Conservation (phyloP, 1,140 invertebrate species). For the Drosophila lacertosa region DNA sequence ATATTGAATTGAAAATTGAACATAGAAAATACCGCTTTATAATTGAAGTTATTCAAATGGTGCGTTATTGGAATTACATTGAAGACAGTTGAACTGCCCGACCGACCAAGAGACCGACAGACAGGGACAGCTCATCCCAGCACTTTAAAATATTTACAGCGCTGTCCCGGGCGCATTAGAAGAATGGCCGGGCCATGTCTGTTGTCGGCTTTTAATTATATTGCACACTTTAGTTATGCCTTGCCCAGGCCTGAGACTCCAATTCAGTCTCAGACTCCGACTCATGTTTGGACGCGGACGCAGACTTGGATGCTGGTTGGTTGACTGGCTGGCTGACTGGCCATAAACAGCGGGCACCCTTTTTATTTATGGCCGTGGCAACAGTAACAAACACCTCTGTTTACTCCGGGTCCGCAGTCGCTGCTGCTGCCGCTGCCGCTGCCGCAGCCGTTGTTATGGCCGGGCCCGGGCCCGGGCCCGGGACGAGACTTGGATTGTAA, state of each 20-base stretch:
- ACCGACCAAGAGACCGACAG: too few relatives aligned
- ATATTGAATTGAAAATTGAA: neutral
- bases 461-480: neutral
- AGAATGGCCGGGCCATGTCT: slow-evolving; percentile 59
- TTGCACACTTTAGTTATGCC: slow-evolving; percentile 81
- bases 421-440: slow-evolving; percentile 8
- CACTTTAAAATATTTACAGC: slow-evolving; percentile 77
- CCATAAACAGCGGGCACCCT: slow-evolving; percentile 80
- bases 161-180: slow-evolving; percentile 69
- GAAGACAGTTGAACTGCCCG: slow-evolving; percentile 53
- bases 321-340: slow-evolving; percentile 43
- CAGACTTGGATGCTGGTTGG: slow-evolving; percentile 27
- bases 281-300: slow-evolving; percentile 25
- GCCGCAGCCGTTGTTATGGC: slow-evolving; percentile 14
- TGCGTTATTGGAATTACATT: slow-evolving; percentile 59
- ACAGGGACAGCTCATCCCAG: too few relatives aligned
- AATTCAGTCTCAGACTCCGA: slow-evolving; percentile 27
- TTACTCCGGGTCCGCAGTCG: slow-evolving; percentile 51
- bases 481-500: slow-evolving; percentile 38
- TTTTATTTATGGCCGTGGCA: slow-evolving; percentile 75
- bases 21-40: neutral
- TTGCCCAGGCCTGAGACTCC: slow-evolving; percentile 61
- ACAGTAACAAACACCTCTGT: slow-evolving; percentile 80
- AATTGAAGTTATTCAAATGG: slow-evolving; percentile 7
- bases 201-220: slow-evolving; percentile 84